These are phyloP conservation scores for Propithecus deckenii DNA, from an alignment of 2,797 vertebrate genomes.

Conservation along the genomic window DNA sequence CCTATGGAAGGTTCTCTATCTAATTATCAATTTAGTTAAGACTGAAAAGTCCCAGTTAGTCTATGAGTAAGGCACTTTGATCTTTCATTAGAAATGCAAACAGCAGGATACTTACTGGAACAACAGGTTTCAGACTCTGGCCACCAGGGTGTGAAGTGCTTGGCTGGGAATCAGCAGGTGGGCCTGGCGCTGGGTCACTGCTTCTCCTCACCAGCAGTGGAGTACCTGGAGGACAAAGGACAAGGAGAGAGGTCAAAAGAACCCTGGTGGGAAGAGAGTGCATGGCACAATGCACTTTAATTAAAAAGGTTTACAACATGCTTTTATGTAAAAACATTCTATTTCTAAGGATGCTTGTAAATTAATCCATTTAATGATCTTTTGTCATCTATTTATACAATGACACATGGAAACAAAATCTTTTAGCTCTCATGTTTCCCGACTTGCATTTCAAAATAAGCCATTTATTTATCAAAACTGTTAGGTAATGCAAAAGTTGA, in stretches of 20 bases:
- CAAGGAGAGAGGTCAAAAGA: slow-evolving; percentile 61
- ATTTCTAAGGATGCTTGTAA: slow-evolving; percentile 63
- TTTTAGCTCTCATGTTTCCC: neutral
- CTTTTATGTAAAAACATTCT: slow-evolving; percentile 47
- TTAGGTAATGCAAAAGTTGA: neutral
- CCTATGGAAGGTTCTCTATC: neutral
- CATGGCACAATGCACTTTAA: slow-evolving; percentile 49
- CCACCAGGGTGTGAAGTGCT: slow-evolving; percentile 78
- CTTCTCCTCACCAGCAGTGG: slow-evolving; percentile 88
- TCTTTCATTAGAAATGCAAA: slow-evolving; percentile 61
- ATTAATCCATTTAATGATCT: slow-evolving; percentile 36
- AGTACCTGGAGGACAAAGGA: slow-evolving; percentile 83
- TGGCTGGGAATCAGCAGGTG: slow-evolving; percentile 79
- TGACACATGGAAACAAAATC: neutral
- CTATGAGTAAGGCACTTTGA: slow-evolving; percentile 35
- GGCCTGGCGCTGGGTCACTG: slow-evolving; percentile 86
- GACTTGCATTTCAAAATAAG: slow-evolving; percentile 24
- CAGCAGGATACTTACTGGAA: slow-evolving; percentile 86
- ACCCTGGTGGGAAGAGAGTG: slow-evolving; percentile 6
- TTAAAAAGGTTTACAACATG: slow-evolving; percentile 36
- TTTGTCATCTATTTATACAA: slow-evolving; percentile 20
- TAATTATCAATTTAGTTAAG: neutral
- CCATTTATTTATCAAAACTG: neutral
- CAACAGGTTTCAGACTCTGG: slow-evolving; percentile 76
- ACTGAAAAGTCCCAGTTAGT: neutral